Evolutionary conservation across 2,113 vertebrate genomes (phyloP).

Genomic region (Oncorhynchus clarkii): DNA sequence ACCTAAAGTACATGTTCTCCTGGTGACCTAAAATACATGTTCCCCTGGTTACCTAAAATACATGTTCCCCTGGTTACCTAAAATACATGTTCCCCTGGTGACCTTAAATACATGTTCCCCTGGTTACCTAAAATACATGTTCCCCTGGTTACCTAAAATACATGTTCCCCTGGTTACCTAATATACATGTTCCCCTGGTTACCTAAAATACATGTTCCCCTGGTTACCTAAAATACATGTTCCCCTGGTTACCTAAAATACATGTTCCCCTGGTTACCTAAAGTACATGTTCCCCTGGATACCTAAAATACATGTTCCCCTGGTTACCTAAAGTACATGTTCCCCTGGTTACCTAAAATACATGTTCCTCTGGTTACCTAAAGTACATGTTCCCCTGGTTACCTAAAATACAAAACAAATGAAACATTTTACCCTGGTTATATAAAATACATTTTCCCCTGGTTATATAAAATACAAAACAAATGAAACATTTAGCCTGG

Average conservation of each 20-base stretch:
- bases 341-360: neutral
- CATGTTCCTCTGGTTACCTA: conserved; percentile 28
- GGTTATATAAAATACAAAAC: too few relatives aligned
- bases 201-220: neutral
- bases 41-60: too few relatives aligned
- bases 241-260: neutral
- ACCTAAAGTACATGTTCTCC: too few relatives aligned
- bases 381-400: neutral
- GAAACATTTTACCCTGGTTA: too few relatives aligned
- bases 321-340: neutral
- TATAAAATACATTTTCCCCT: neutral
- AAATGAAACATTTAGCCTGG: neutral
- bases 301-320: neutral
- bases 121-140: too few relatives aligned
- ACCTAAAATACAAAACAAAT: neutral
- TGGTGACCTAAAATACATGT: neutral
- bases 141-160: neutral
- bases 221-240: neutral
- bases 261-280: neutral
- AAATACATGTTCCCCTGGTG: conserved; percentile 26
- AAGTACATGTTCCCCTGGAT: too few relatives aligned
- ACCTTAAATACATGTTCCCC: conserved; percentile 2
- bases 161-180: neutral
- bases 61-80: neutral
- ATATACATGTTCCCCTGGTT: too few relatives aligned